Evolutionary conservation across 2,113 vertebrate species (phyloP).

Genomic region (Philantomba maxwellii): DNA sequence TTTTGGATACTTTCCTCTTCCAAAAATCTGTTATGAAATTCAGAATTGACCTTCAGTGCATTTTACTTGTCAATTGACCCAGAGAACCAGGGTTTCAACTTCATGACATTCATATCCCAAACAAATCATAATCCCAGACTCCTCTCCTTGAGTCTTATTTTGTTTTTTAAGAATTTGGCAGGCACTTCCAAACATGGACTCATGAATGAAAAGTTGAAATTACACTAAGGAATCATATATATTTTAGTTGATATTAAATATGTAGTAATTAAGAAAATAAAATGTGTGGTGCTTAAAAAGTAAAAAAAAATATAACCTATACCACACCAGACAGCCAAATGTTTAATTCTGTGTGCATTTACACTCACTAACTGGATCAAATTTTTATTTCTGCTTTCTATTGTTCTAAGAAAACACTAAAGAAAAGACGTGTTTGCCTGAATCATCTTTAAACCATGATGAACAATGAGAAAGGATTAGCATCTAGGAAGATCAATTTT

Average conservation of each 20-base stretch:
- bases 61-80: conserved; percentile 26
- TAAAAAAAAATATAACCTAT: not conserved
- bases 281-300: not conserved
- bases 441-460: not conserved
- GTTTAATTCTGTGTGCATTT: not conserved
- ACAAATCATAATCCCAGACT: not conserved
- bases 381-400: conserved; percentile 6
- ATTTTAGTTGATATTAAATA: conserved; percentile 21
- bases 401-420: not conserved
- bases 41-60: not conserved
- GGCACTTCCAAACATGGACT: not conserved
- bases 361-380: not conserved
- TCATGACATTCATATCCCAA: not conserved
- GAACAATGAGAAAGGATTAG: not conserved
- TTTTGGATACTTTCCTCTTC: conserved; percentile 20
- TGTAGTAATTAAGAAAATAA: not conserved
- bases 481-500: conserved; percentile 10
- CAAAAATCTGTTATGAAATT: conserved; percentile 31
- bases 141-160: not conserved
- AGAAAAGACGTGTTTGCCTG: not conserved
- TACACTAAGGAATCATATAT: not conserved
- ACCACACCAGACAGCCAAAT: not conserved
- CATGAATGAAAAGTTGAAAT: not conserved
- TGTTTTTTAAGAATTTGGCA: conserved; percentile 32
- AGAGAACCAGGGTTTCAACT: conserved; percentile 23